Base-by-base conservation (phyloP, 2,797 vertebrate species). In the Gymnocypris eckloni region DNA sequence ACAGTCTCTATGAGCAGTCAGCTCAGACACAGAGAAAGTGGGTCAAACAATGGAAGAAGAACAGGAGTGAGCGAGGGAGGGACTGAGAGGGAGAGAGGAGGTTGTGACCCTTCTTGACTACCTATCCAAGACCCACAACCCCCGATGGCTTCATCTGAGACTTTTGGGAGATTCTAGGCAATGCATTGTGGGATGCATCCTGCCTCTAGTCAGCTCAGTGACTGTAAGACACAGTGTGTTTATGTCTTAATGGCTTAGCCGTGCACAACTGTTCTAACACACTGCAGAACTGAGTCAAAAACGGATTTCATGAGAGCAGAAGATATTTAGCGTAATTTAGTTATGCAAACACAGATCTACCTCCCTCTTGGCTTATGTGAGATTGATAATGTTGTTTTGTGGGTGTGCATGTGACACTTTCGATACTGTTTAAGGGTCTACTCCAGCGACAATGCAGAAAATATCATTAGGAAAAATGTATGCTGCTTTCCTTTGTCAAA, bases 11-110 rank as follows among this genome's bases (percentile, higher is more conserved):
- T 90, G 91, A 93, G 89, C 87, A 89, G 90, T 86, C 90, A 86
- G 88, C 89, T 87, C 90, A 79, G 82, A 72, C 86, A 69, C 87
- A 89, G 80, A 81, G 89, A 89, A 93, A 93, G 89, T 92, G 91
- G 90, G 92, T 93, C 91, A 91, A 91, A 94, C 83, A 91, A 92
- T 75, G 86, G 91, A 78, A 89, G 2, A 81, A 86, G 86, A 89
- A 77, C 71, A 86, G 81, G 85, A 89, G 87, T 41, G 71, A 85
- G 88, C 12, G 56, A 64, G 70, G n/a, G 5, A 87, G 81, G 88
- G 79, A 86, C 20, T 54, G 81, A 84, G 86, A 86, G 82, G 87
- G 81, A 86, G 28, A 61, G 52, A 81, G 67, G 39, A 45, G 82
- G 56, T 88, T 79, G 48, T 86, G 84, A 91, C 86, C 89, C 83